Conservation (phyloP, 2,113 vertebrate species). For the Pterocles gutturalis region DNA sequence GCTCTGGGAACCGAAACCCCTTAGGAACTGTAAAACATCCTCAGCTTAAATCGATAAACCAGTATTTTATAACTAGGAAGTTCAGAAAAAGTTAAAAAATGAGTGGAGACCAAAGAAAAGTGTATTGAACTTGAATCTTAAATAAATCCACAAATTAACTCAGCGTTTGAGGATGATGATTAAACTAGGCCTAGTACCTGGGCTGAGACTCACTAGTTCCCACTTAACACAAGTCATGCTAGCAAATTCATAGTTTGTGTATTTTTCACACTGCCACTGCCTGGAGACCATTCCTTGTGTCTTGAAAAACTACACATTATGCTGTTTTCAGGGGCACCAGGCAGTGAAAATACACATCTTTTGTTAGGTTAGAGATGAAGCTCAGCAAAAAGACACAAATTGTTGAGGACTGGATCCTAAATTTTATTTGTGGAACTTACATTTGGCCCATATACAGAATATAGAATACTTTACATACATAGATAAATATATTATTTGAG, state of each 20-base stretch:
- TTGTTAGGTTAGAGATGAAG: background rate
- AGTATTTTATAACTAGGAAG: background rate
- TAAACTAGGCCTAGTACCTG: background rate
- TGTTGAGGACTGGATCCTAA: background rate
- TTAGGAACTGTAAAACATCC: background rate
- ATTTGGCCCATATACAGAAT: background rate
- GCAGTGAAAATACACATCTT: background rate
- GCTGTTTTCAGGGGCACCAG: background rate
- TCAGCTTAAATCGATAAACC: background rate
- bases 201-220: background rate
- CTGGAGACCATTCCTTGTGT: background rate
- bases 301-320: background rate
- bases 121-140: background rate
- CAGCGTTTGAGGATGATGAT: background rate
- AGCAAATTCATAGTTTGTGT: background rate
- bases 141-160: background rate
- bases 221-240: background rate
- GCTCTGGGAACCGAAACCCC: background rate
- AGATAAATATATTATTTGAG: background rate
- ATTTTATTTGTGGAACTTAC: background rate
- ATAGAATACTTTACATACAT: background rate
- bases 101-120: background rate
- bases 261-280: rapidly evolving
- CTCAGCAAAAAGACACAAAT: background rate
- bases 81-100: background rate